phyloP scores from a whole-genome alignment of 2,797 vertebrate species.

The Lophius americanus region DNA sequence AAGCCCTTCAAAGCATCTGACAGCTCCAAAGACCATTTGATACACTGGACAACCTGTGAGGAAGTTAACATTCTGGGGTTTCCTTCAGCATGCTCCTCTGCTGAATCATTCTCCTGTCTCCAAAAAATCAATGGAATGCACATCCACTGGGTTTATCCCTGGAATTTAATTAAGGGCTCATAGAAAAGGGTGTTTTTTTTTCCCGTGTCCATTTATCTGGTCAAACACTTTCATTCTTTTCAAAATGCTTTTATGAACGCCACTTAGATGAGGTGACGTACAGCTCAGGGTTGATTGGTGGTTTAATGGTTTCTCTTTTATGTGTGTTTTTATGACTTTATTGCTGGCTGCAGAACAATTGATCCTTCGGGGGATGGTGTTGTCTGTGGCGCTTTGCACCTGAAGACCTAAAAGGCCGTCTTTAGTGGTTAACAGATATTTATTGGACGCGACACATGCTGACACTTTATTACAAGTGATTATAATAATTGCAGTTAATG shows the following conservation, averaged over 20 bases:
- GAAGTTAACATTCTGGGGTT: constrained; percentile 45
- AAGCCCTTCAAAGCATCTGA: constrained; percentile 46
- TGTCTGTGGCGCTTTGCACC: constrained; percentile 20
- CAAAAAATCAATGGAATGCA: constrained; percentile 64
- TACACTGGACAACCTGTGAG: constrained; percentile 36
- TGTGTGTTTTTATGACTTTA: constrained; percentile 53
- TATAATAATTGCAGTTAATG: constrained; percentile 47
- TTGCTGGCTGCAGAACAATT: constrained; percentile 39
- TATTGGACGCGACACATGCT: constrained; percentile 27
- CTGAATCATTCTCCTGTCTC: constrained; percentile 38
- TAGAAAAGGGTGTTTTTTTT: constrained; percentile 40
- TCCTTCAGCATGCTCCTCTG: constrained; percentile 33
- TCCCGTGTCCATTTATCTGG: constrained; percentile 44
- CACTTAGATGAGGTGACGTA: constrained; percentile 35
- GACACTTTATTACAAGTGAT: constrained; percentile 33
- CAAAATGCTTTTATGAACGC: constrained; percentile 34
- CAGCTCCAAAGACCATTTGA: constrained; percentile 53
- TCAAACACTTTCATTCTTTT: constrained; percentile 52
- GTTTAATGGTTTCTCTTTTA: constrained; percentile 41
- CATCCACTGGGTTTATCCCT: constrained; percentile 34
- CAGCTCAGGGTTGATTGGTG: constrained; percentile 26
- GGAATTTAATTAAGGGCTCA: constrained; percentile 62
- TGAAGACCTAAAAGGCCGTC: constrained; percentile 11
- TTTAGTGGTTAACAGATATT: constrained; percentile 18
- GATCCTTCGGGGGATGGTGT: constrained; percentile 18